Base-by-base conservation (phyloP, 2,797 vertebrate species). In the Neopelma chrysocephalum region DNA sequence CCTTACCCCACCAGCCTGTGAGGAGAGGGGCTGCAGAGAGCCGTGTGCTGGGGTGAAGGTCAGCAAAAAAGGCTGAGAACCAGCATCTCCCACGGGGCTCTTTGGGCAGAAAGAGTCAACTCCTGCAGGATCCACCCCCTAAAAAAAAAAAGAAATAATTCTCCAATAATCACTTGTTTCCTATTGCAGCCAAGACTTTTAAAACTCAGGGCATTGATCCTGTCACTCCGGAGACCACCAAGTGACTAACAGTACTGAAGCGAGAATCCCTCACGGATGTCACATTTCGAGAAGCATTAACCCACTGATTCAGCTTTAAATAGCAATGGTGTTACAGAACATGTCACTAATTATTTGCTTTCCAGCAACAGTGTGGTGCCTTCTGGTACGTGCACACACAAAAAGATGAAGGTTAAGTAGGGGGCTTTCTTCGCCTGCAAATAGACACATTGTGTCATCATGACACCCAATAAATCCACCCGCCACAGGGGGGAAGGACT, bases 271-370 rank as follows among this genome's bases (percentile, higher is more conserved):
- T 94, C 90, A 81, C 14, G 90, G 80, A 92, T 94, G 94, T 92
- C 71, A 81, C 85, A 97, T 88, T 94, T 97, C 81, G 20, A 94
- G 93, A 96, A 94, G 84, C 89, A 91, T 87, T 96, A 96, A 96
- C 94, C 89, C 95, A 91, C 96, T 95, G 95, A 96, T 97, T 95
- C 89, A 92, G 93, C 86, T 97, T 84, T 95, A 95, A 97, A 97
- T 96, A 94, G 96, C 85, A 90, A 72, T 90, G 78, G 91, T 95
- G 92, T 89, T 94, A 94, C 82, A 96, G 97, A 96, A 97, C 95
- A 93, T 97, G 96, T 97, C 96, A 96, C 96, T 97, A 96, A 94
- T 96, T 97, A 96, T 97, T 96, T 97, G 97, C 93, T 97, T 95
- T 95, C 96, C 94, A 96, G 87, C 94, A 95, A 93, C 94, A 97